Percentiles rank a stretch among this genome's conserved stretches.
Evolutionary conservation across 2,797 vertebrate genomes (phyloP).

Genomic region (Macrochelys suwanniensis): DNA sequence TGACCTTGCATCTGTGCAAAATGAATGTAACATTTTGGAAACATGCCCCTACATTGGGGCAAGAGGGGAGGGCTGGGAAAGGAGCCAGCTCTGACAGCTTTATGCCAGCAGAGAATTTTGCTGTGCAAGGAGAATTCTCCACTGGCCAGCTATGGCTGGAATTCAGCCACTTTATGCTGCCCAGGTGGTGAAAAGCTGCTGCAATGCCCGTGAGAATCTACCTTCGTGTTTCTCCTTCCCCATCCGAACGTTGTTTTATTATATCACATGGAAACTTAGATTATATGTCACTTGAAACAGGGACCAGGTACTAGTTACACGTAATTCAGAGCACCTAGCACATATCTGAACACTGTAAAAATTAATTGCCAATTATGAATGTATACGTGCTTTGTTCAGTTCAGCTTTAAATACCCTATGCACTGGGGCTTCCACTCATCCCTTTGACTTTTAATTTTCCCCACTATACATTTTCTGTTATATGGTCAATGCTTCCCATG

Average conservation of each 20-base stretch:
- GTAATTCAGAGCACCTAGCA: not conserved
- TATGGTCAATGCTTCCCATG: not conserved
- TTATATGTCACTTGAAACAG: not conserved
- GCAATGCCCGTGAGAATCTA: not conserved
- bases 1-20: not conserved
- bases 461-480: not conserved
- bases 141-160: not conserved
- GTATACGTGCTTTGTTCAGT: not conserved
- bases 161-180: not conserved
- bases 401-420: not conserved
- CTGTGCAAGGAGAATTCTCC: not conserved
- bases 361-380: not conserved
- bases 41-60: not conserved
- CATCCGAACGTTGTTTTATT: not conserved
- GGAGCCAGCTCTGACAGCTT: not conserved
- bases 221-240: not conserved
- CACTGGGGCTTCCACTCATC: not conserved
- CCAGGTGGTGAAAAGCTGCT: not conserved
- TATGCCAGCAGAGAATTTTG: fast-evolving
- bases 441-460: not conserved
- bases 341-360: not conserved
- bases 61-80: not conserved
- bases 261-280: not conserved
- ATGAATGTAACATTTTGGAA: not conserved
- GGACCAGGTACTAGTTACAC: too few species aligned